These are phyloP conservation scores for Schizopygopsis malacanthus DNA, from an alignment of 2,797 vertebrate genomes.

Conservation along the genomic window DNA sequence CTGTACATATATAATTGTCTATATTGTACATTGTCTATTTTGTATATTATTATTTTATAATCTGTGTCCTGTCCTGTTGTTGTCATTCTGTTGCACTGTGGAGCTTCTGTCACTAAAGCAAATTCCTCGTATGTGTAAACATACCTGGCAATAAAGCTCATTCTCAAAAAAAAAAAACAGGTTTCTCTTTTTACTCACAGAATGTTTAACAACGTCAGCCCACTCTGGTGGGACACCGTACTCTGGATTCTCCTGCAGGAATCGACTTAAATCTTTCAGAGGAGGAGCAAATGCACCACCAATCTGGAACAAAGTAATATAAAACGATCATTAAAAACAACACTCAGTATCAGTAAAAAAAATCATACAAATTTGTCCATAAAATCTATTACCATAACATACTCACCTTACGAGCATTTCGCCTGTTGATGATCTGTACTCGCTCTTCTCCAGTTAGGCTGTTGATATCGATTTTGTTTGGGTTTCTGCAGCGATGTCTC, in stretches of 20 bases:
- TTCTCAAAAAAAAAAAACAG: too few species aligned
- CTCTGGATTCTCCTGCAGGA: conserved; percentile 97
- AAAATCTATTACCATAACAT: background rate
- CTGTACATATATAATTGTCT: too few species aligned
- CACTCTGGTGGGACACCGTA: conserved; percentile 99
- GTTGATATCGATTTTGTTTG: conserved; percentile 96
- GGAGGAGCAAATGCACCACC: conserved; percentile 98
- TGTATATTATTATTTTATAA: too few species aligned
- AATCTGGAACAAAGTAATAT: conserved; percentile 78
- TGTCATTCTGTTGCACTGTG: too few species aligned
- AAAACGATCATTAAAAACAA: conserved; percentile 4
- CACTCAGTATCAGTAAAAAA: background rate
- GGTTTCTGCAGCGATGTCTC: conserved; percentile 95
- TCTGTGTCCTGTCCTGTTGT: too few species aligned
- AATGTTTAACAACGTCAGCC: conserved; percentile 97
- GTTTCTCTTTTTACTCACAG: conserved; percentile 80
- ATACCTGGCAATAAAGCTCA: too few species aligned
- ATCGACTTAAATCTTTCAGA: conserved; percentile 94
- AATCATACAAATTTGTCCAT: background rate
- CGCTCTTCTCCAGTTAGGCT: conserved; percentile 97
- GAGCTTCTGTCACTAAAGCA: too few species aligned
- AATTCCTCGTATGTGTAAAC: too few species aligned
- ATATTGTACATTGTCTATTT: too few species aligned
- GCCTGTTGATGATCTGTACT: conserved; percentile 97
- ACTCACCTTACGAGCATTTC: conserved; percentile 94